Evolutionary conservation across 2,888 invertebrate species (phyloP).

Genomic region (Tuta absoluta): DNA sequence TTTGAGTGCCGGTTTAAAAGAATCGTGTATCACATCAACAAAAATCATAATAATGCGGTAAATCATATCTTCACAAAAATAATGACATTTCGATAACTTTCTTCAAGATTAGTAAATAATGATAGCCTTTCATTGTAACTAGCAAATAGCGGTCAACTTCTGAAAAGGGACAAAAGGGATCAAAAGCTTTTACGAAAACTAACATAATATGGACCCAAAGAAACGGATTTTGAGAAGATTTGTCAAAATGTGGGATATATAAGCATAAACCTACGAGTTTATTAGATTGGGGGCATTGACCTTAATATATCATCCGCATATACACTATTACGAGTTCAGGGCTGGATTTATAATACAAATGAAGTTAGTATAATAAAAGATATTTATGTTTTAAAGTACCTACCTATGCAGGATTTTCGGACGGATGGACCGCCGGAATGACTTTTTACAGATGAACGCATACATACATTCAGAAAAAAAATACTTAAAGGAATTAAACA

Average conservation of each 20-base stretch:
- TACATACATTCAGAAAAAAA: too few relatives aligned
- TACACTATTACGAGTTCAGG: conserved; percentile 17
- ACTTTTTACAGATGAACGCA: too few relatives aligned
- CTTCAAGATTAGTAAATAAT: background rate
- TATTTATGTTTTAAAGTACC: too few relatives aligned
- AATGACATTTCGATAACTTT: too few relatives aligned
- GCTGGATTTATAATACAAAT: background rate
- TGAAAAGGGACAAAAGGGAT: background rate
- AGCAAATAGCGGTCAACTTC: background rate
- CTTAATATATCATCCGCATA: conserved; percentile 29
- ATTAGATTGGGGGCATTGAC: conserved; percentile 29
- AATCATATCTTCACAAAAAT: too few relatives aligned
- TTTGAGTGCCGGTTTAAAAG: too few relatives aligned
- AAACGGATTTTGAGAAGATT: conserved; percentile 7
- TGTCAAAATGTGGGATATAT: conserved; percentile 27
- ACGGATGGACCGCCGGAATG: too few relatives aligned
- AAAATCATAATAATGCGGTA: too few relatives aligned
- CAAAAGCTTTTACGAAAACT: background rate
- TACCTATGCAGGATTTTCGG: too few relatives aligned
- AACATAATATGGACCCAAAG: background rate
- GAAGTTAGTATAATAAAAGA: too few relatives aligned
- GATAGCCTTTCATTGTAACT: background rate
- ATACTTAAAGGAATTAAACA: too few relatives aligned
- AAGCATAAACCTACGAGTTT: conserved; percentile 22
- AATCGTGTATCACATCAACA: too few relatives aligned